These are phyloP conservation scores for Myrmecophaga tridactyla DNA, from an alignment of 2,113 vertebrate genomes.

Conservation along the genomic window DNA sequence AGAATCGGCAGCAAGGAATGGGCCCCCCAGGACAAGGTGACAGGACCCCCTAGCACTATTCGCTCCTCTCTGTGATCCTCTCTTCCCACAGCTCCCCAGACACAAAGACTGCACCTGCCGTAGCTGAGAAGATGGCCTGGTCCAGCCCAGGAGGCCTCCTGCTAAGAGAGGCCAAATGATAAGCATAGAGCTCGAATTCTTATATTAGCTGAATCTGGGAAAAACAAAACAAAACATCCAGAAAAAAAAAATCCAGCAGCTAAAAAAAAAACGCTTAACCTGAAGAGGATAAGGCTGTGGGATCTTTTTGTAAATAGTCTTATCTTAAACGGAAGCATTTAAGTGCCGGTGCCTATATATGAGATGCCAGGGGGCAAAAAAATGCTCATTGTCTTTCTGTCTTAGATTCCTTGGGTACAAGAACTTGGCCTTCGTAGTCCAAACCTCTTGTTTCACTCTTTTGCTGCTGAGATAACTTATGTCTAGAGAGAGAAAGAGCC, in stretches of 20 bases:
- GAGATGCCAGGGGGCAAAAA: neutral
- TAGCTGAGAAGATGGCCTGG: neutral
- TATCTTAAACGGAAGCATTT: neutral
- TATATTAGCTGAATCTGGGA: constrained; percentile 32
- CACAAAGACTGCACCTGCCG: constrained; percentile 27
- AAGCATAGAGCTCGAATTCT: neutral
- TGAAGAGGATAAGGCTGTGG: neutral
- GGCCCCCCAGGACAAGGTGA: constrained; percentile 5
- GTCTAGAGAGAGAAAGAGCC: neutral
- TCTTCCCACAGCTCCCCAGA: constrained; percentile 5
- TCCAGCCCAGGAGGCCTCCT: constrained; percentile 47
- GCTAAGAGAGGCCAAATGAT: neutral
- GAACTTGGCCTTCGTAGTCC: neutral
- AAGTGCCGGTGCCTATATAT: neutral
- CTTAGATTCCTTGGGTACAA: neutral
- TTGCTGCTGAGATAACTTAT: neutral
- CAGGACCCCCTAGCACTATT: neutral
- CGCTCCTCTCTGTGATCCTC: neutral
- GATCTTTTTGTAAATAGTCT: neutral
- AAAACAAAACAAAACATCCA: neutral
- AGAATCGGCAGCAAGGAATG: constrained; percentile 37
- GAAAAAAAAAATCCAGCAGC: neutral
- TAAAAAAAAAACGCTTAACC: neutral
- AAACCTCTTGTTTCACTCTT: neutral
- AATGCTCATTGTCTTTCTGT: neutral